Conservation (phyloP, 2,113 vertebrate species). For the Lamprologus tigripictilis region DNA sequence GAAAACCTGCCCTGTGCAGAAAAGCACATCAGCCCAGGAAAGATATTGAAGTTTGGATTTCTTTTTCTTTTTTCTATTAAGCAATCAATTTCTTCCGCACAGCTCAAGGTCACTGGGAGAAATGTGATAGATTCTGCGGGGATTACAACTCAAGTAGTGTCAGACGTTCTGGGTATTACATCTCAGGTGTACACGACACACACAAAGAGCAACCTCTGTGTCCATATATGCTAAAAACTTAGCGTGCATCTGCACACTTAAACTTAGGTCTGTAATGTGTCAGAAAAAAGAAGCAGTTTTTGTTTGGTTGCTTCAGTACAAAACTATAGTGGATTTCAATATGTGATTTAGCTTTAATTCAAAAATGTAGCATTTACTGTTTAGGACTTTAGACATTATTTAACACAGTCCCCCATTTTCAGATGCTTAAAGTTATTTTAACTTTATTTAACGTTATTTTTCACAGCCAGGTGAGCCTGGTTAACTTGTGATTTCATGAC, state of each 20-base stretch:
- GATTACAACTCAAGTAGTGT: neutral
- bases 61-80: neutral
- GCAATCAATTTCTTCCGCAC: conserved; percentile 7
- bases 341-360: neutral
- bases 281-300: neutral
- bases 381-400: neutral
- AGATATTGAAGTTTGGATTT: neutral
- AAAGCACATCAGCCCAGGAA: neutral
- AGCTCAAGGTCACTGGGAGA: conserved; percentile 19
- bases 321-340: neutral
- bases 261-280: neutral
- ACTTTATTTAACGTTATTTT: neutral
- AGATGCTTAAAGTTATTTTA: neutral
- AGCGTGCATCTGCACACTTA: neutral
- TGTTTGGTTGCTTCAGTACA: neutral
- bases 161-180: neutral
- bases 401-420: neutral
- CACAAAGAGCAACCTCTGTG: neutral
- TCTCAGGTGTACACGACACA: neutral
- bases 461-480: neutral
- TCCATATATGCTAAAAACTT: neutral
- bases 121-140: neutral
- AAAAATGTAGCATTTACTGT: neutral
- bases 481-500: neutral
- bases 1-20: neutral